These are phyloP conservation scores for Atherix ibis DNA, from an alignment of 2,888 invertebrate species.

Conservation along the genomic window DNA sequence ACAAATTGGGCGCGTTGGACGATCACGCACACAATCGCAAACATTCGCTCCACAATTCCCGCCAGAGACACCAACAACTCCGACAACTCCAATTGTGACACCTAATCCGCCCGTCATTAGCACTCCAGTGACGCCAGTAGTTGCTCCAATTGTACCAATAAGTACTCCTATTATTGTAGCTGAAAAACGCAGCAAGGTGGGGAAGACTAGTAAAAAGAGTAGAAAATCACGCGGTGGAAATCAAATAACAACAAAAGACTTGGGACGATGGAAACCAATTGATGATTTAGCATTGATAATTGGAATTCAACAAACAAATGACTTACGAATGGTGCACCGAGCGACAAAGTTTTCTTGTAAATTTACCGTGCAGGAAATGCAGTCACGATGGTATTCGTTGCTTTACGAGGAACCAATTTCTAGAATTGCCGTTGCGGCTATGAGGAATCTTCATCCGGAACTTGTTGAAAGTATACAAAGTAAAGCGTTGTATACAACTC, in stretches of 20 bases:
- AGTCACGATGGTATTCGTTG: constrained; percentile 90
- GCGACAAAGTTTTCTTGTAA: constrained; percentile 92
- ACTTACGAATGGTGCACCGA: constrained; percentile 65
- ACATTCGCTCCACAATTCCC: not conserved
- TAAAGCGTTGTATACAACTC: constrained; percentile 74
- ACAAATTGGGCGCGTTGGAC: constrained; percentile 20
- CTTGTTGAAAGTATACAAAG: constrained; percentile 73
- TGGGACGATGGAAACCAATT: constrained; percentile 92
- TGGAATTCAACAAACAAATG: constrained; percentile 83
- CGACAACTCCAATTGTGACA: constrained; percentile 9
- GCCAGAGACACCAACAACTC: constrained; percentile 10
- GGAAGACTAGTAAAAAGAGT: constrained; percentile 10
- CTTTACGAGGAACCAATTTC: constrained; percentile 91
- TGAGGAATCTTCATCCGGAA: constrained; percentile 87
- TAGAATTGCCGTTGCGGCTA: constrained; percentile 77
- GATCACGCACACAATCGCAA: constrained; percentile 38
- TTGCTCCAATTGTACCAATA: constrained; percentile 17
- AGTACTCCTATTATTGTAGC: constrained; percentile 11
- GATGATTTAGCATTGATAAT: constrained; percentile 90
- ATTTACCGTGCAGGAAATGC: constrained; percentile 83
- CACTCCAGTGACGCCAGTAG: constrained; percentile 9
- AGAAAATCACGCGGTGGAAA: constrained; percentile 23
- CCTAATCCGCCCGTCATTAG: constrained; percentile 2
- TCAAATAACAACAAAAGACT: constrained; percentile 56
- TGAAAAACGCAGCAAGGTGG: constrained; percentile 14